Conservation (phyloP, 2,113 vertebrate genomes). For the Antechinus stuartii region DNA sequence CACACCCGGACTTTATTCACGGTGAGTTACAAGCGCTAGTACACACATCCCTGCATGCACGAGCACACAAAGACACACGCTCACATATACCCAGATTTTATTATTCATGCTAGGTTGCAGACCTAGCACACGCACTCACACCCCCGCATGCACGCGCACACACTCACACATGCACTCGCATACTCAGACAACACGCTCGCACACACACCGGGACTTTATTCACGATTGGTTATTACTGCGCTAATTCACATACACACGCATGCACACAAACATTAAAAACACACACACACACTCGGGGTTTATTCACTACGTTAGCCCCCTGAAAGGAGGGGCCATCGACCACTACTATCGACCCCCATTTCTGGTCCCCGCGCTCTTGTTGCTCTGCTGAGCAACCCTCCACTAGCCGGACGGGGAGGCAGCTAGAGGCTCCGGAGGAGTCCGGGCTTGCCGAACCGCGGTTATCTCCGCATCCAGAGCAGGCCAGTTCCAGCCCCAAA, state of each 20-base stretch:
- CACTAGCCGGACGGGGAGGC: background rate
- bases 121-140: background rate
- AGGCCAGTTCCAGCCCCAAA: fast-evolving
- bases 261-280: background rate
- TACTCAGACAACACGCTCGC: background rate
- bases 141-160: background rate
- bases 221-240: background rate
- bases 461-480: background rate
- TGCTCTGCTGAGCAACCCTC: background rate
- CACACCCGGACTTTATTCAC: background rate
- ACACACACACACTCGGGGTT: conserved; percentile 19
- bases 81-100: background rate
- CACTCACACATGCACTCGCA: conserved; percentile 13
- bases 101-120: background rate
- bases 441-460: background rate
- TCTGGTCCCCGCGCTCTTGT: background rate
- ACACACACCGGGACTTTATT: background rate
- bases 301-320: background rate
- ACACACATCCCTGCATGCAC: background rate
- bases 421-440: background rate
- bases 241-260: background rate
- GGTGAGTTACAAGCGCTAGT: too few species aligned
- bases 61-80: too few species aligned
- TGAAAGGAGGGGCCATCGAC: background rate
- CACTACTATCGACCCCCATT: background rate